Evolutionary conservation across 2,113 vertebrate genomes (phyloP).

Genomic region (Eupsittula cactorum): DNA sequence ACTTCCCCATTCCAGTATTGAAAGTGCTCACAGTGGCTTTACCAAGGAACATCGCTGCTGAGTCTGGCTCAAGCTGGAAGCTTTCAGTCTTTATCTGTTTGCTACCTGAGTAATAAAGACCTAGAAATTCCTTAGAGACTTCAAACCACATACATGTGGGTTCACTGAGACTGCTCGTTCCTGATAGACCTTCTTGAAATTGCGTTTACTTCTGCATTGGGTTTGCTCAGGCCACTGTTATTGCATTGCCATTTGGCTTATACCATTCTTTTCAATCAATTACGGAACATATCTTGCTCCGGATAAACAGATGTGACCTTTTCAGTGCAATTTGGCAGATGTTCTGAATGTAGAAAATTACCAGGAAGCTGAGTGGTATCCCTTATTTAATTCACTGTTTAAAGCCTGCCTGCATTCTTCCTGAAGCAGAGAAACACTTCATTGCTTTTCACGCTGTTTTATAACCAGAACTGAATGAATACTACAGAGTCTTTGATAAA

Average conservation of each 20-base stretch:
- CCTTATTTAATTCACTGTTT: neutral
- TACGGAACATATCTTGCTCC: neutral
- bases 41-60: rapidly evolving
- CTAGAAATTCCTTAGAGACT: neutral
- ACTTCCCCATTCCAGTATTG: neutral
- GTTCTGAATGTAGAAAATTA: neutral
- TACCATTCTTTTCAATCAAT: rapidly evolving
- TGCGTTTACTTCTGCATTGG: neutral
- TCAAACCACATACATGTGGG: rapidly evolving
- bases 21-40: neutral
- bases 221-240: neutral
- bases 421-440: neutral
- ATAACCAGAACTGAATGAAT: neutral
- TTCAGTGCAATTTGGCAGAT: neutral
- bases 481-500: neutral
- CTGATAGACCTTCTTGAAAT: neutral
- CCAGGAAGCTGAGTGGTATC: neutral
- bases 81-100: neutral
- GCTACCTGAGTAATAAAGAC: neutral
- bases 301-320: neutral
- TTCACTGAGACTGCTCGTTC: rapidly evolving
- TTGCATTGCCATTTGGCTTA: neutral
- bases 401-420: neutral
- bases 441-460: neutral
- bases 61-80: neutral